Percentiles rank a stretch among this genome's conserved stretches.
Evolutionary conservation across 2,113 vertebrate species (phyloP).

Genomic region (Oxyruncus cristatus): DNA sequence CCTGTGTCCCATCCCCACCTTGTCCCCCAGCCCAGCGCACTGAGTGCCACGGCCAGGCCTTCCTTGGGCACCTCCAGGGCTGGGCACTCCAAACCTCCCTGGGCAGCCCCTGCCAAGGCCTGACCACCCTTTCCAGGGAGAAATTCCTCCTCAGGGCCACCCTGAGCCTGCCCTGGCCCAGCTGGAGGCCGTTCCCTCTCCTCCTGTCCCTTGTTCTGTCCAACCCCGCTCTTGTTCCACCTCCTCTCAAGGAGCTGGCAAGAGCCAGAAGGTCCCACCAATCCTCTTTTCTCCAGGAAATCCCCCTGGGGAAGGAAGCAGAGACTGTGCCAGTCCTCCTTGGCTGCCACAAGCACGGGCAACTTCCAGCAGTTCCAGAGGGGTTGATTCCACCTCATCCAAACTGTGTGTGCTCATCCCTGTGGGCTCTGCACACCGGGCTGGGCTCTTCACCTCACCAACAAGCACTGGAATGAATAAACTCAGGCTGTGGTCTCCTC

Average conservation of each 20-base stretch:
- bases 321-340: not conserved
- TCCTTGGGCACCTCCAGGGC: not conserved
- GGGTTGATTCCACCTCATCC: not conserved
- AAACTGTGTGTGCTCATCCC: no score
- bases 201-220: not conserved
- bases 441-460: not conserved
- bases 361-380: not conserved
- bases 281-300: not conserved
- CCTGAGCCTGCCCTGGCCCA: not conserved
- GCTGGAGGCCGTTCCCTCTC: not conserved
- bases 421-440: not conserved
- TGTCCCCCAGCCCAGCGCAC: not conserved
- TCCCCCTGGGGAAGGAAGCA: not conserved
- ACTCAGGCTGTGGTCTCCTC: not conserved
- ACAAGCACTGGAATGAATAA: not conserved
- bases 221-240: no score
- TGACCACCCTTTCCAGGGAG: not conserved
- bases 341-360: not conserved
- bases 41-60: not conserved
- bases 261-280: not conserved
- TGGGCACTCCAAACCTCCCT: not conserved
- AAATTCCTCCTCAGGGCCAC: not conserved
- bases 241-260: no score
- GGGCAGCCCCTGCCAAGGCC: not conserved
- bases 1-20: no score